Conservation (phyloP, 2,113 vertebrate genomes). For the Protobothrops mucrosquamatus region DNA sequence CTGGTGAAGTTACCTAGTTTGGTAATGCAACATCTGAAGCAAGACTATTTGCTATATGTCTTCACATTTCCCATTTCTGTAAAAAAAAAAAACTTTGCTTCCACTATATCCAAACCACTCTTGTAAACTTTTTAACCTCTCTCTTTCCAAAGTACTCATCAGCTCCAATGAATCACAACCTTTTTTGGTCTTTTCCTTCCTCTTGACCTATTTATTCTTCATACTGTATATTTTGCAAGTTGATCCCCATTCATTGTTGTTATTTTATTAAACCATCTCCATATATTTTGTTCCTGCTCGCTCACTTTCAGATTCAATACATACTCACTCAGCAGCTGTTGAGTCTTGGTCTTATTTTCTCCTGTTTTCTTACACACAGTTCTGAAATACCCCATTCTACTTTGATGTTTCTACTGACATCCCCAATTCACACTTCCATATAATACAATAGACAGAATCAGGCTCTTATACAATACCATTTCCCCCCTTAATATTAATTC, state of each 20-base stretch:
- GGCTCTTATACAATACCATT: background rate
- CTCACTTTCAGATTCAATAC: background rate
- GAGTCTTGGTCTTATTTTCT: background rate
- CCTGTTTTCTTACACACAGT: background rate
- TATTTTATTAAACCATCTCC: background rate
- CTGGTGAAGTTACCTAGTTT: too few relatives aligned
- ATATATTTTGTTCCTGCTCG: background rate
- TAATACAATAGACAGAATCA: background rate
- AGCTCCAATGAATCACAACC: background rate
- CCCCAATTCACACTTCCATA: background rate
- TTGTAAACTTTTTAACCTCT: background rate
- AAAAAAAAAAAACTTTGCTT: background rate
- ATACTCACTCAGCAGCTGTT: background rate
- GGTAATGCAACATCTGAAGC: too few relatives aligned
- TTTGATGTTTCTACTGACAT: background rate
- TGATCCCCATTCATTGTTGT: background rate
- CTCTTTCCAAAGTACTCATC: background rate
- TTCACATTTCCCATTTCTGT: background rate
- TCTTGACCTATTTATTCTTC: background rate
- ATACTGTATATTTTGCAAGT: background rate
- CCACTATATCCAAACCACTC: background rate
- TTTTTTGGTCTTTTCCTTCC: background rate
- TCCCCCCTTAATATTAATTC: background rate
- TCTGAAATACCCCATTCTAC: background rate
- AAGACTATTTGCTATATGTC: background rate